Conservation (phyloP, 2,888 invertebrate species). For the Drosophila sordidula region DNA sequence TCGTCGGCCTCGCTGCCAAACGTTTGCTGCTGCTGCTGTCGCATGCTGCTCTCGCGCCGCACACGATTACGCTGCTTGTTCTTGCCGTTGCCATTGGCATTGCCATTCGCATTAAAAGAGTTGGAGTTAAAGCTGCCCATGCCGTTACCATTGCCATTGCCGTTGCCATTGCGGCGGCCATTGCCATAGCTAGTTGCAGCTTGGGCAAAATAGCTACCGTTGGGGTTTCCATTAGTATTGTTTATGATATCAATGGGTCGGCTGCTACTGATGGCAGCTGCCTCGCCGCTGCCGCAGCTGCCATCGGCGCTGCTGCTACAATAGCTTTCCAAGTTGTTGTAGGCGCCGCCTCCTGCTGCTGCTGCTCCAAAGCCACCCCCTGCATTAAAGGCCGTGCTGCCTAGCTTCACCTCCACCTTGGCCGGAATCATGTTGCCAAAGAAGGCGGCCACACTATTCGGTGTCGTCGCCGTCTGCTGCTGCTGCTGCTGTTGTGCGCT, state of each 20-base stretch:
- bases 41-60: slow-evolving; percentile 80
- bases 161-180: slow-evolving; percentile 42
- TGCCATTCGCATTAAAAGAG: slow-evolving; percentile 40
- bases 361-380: slow-evolving; percentile 30
- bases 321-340: slow-evolving; percentile 60
- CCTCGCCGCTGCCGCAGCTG: slow-evolving; percentile 46
- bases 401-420: slow-evolving; percentile 84
- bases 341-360: slow-evolving; percentile 22
- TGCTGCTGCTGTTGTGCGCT: slow-evolving; percentile 51
- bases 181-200: slow-evolving; percentile 73
- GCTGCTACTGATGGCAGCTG: slow-evolving; percentile 49
- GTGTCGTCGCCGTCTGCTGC: slow-evolving; percentile 53
- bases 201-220: slow-evolving; percentile 56
- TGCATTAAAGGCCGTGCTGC: slow-evolving; percentile 37
- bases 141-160: slow-evolving; percentile 31
- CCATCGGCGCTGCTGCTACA: slow-evolving; percentile 71
- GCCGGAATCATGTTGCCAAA: slow-evolving; percentile 85
- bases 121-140: slow-evolving; percentile 30
- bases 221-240: slow-evolving; percentile 34
- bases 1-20: slow-evolving; percentile 84
- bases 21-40: slow-evolving; percentile 77
- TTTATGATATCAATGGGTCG: slow-evolving; percentile 83
- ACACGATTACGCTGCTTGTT: slow-evolving; percentile 71
- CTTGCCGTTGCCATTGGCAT: slow-evolving; percentile 52
- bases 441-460: slow-evolving; percentile 80